Percentiles rank a stretch among this genome's conserved stretches.
Evolutionary conservation across 2,113 vertebrate genomes (phyloP).

Genomic region (Cariama cristata): DNA sequence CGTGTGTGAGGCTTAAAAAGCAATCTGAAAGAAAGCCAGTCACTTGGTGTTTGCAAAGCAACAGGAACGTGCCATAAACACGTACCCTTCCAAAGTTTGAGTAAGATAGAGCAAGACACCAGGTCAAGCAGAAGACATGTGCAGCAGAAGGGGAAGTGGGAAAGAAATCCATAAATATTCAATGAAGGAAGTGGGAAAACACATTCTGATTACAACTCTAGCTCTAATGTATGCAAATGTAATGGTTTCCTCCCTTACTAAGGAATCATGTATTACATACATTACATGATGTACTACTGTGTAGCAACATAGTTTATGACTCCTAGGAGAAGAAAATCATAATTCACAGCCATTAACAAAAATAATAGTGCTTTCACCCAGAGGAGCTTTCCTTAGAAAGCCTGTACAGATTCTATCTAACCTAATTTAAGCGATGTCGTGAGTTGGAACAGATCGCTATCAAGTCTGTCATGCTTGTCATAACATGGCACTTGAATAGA

Average conservation of each 20-base stretch:
- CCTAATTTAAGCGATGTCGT: slow-evolving; percentile 79
- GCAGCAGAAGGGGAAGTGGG: slow-evolving; percentile 6
- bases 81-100: neutral
- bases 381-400: slow-evolving; percentile 60
- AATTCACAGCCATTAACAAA: slow-evolving; percentile 74
- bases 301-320: slow-evolving; percentile 45
- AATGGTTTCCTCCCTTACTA: slow-evolving; percentile 24
- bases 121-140: slow-evolving; percentile 36
- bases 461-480: slow-evolving; percentile 82
- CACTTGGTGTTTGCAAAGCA: neutral
- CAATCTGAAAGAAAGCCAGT: neutral
- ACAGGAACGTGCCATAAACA: neutral
- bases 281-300: slow-evolving; percentile 51
- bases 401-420: slow-evolving; percentile 63
- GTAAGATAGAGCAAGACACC: neutral
- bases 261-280: slow-evolving; percentile 47
- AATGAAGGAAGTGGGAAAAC: slow-evolving; percentile 29
- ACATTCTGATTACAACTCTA: neutral
- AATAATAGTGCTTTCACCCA: slow-evolving; percentile 71
- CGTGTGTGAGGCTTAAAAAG: neutral
- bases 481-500: slow-evolving; percentile 77
- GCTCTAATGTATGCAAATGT: slow-evolving; percentile 44
- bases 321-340: slow-evolving; percentile 69
- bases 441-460: slow-evolving; percentile 80
- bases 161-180: slow-evolving; percentile 54